Evolutionary conservation across 2,797 vertebrate genomes (phyloP).

Genomic region (Enteromius radiatus): DNA sequence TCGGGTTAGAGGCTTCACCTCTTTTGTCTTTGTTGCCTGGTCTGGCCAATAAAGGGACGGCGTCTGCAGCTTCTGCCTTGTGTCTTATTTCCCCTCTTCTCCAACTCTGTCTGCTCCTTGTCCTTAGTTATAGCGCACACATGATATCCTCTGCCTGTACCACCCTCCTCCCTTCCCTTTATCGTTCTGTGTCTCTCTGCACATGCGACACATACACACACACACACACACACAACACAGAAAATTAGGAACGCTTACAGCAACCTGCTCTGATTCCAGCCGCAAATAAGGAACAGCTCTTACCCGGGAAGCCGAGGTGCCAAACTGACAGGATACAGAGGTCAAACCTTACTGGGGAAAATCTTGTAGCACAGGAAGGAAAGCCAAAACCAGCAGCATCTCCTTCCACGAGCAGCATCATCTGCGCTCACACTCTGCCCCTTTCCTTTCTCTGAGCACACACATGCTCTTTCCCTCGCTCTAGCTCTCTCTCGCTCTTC

Average conservation of each 20-base stretch:
- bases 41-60: slow-evolving; percentile 73
- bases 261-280: slow-evolving; percentile 66
- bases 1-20: slow-evolving; percentile 67
- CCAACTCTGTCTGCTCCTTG: slow-evolving; percentile 75
- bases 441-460: slow-evolving; percentile 56
- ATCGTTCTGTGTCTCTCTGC: slow-evolving; percentile 54
- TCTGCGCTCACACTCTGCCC: slow-evolving; percentile 53
- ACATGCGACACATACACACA: slow-evolving; percentile 56
- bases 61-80: slow-evolving; percentile 83
- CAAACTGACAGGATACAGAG: slow-evolving; percentile 87
- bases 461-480: slow-evolving; percentile 48
- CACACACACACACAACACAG: slow-evolving; percentile 56
- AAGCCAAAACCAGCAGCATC: slow-evolving; percentile 70
- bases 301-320: slow-evolving; percentile 81
- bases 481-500: slow-evolving; percentile 46
- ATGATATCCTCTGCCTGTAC: slow-evolving; percentile 77
- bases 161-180: slow-evolving; percentile 66
- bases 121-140: slow-evolving; percentile 81
- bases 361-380: slow-evolving; percentile 84
- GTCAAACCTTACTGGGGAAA: slow-evolving; percentile 92
- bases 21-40: slow-evolving; percentile 66
- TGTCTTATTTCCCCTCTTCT: slow-evolving; percentile 73
- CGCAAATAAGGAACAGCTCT: slow-evolving; percentile 68
- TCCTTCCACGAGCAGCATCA: slow-evolving; percentile 72
- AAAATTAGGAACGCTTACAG: slow-evolving; percentile 68